Evolutionary conservation across 1,140 invertebrate genomes (phyloP).

Genomic region (Drosophila quadrilineata): DNA sequence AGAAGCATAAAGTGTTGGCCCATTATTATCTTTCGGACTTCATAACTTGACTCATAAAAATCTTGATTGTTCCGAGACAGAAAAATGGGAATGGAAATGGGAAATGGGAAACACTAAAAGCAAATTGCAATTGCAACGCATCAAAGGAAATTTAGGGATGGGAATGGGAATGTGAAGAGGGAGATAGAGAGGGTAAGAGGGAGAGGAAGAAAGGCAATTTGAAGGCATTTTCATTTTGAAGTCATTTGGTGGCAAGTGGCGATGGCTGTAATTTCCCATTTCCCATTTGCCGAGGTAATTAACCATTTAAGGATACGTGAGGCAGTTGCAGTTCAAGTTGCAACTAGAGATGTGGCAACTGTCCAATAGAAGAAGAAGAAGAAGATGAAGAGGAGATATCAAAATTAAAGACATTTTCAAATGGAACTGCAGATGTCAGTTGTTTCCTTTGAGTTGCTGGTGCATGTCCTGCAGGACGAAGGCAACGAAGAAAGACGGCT

Average conservation of each 20-base stretch:
- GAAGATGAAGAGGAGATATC: no score
- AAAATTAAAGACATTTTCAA: no score
- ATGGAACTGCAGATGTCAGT: conserved; percentile 18
- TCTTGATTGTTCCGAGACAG: conserved; percentile 49
- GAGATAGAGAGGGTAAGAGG: no score
- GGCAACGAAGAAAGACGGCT: conserved; percentile 5
- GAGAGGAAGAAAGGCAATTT: no score
- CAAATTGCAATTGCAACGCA: conserved; percentile 39
- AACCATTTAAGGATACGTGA: conserved; percentile 55
- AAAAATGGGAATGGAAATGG: background rate
- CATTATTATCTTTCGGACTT: conserved; percentile 80
- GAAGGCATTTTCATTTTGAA: conserved; percentile 23
- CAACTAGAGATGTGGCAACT: no score
- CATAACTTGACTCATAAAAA: conserved; percentile 70
- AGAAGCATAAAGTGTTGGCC: conserved; percentile 77
- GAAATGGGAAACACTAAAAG: conserved; percentile 22
- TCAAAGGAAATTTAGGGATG: conserved; percentile 45
- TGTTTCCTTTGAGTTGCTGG: background rate
- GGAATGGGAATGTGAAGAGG: no score
- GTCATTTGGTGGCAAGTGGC: conserved; percentile 20
- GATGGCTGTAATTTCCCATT: conserved; percentile 51
- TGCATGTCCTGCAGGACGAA: background rate
- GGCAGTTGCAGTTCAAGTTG: conserved; percentile 23
- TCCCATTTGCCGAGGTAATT: conserved; percentile 68
- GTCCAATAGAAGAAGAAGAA: background rate